Percentiles rank a stretch among this genome's conserved stretches.
Evolutionary conservation across 2,113 vertebrate species (phyloP).

Genomic region (Plecotus auritus): DNA sequence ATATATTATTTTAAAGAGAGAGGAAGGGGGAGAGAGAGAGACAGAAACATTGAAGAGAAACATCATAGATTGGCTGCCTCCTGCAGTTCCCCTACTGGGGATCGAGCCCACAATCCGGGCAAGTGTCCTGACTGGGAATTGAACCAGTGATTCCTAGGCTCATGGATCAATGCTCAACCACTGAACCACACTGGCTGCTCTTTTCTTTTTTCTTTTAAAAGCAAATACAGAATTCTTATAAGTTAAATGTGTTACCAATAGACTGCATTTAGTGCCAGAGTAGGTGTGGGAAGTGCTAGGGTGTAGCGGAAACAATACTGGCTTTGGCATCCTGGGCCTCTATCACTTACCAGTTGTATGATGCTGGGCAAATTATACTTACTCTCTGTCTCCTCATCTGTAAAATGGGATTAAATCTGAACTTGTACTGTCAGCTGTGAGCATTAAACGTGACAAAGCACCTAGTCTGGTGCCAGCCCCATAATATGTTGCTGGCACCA

Average conservation of each 20-base stretch:
- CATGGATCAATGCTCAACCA: no score
- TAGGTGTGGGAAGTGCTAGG: neutral
- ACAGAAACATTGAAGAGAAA: no score
- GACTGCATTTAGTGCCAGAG: neutral
- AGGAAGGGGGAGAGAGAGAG: no score
- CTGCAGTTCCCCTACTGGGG: no score
- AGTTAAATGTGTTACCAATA: neutral
- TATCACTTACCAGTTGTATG: neutral
- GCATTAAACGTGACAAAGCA: neutral
- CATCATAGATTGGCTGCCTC: no score
- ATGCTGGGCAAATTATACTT: neutral
- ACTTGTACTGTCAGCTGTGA: neutral
- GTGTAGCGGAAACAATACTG: neutral
- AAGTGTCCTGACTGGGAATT: no score
- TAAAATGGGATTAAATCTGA: neutral
- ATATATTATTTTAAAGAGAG: no score
- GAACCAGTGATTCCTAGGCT: no score
- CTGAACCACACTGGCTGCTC: no score
- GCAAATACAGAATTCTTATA: neutral
- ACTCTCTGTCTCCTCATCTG: neutral
- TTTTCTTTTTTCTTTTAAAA: slow-evolving; percentile 7
- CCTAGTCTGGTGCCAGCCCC: neutral
- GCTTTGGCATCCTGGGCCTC: neutral
- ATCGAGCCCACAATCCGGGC: no score
- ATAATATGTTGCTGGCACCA: neutral